A percentile compares a stretch with the other conserved stretches of the same genome.
Conservation (phyloP, 2,113 vertebrate genomes). For the Argyrosomus japonicus region DNA sequence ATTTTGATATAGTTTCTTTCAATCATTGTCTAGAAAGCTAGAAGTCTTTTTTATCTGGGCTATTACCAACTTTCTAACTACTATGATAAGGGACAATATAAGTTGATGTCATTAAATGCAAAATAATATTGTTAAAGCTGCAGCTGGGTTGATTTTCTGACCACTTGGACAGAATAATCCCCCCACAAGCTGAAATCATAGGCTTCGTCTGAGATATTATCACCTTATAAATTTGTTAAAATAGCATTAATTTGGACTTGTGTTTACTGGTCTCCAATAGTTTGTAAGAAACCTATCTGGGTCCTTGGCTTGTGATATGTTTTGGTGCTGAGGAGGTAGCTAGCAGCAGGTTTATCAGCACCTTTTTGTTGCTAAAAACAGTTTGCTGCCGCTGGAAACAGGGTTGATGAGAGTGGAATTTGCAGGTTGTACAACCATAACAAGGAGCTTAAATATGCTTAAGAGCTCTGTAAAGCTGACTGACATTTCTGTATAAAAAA, state of each 20-base stretch:
- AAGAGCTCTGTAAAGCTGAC: background rate
- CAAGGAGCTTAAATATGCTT: background rate
- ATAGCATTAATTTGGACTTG: background rate
- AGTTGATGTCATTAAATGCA: background rate
- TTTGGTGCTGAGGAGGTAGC: background rate
- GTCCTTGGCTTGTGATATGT: background rate
- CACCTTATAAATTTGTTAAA: background rate
- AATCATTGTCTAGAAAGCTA: background rate
- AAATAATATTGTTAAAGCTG: background rate
- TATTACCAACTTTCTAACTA: background rate
- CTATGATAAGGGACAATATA: background rate
- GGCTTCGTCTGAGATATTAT: background rate
- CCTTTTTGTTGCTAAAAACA: background rate
- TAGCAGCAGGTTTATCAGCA: background rate
- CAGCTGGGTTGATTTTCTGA: background rate
- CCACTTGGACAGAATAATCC: background rate
- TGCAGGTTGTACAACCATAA: background rate
- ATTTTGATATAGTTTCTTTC: background rate
- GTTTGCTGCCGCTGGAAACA: background rate
- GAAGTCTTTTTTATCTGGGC: background rate
- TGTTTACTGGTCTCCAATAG: background rate
- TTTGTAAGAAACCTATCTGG: background rate
- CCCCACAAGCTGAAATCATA: background rate
- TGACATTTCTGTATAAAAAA: background rate
- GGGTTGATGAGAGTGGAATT: background rate